Conservation (phyloP, 2,888 invertebrate genomes). For the Schizotus pectinicornis region DNA sequence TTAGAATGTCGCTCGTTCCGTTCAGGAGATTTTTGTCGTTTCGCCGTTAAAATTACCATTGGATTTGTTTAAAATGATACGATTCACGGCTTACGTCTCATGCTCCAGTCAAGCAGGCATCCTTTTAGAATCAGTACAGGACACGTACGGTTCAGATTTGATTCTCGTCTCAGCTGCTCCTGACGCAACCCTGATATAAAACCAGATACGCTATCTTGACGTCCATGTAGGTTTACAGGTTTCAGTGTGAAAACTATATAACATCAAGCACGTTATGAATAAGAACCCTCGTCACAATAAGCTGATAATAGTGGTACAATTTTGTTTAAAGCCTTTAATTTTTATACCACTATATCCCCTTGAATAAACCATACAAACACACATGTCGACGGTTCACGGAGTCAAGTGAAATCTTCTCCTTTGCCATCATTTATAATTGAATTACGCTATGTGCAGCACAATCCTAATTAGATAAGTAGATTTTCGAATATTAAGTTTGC, state of each 20-base stretch:
- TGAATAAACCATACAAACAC: not conserved
- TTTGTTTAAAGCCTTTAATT: not conserved
- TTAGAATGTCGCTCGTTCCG: not conserved
- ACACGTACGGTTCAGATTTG: constrained; percentile 32
- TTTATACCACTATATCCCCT: not conserved
- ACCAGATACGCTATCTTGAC: constrained; percentile 33
- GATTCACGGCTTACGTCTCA: constrained; percentile 10
- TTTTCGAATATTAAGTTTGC: constrained; percentile 22
- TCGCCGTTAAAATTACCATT: not conserved
- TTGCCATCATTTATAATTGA: constrained; percentile 4
- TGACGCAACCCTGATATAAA: constrained; percentile 29
- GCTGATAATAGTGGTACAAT: not conserved
- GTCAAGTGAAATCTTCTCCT: not conserved
- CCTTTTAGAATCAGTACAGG: constrained; percentile 29
- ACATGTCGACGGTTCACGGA: not conserved
- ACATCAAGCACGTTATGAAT: constrained; percentile 7
- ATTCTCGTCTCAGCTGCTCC: constrained; percentile 31
- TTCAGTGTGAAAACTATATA: constrained; percentile 27
- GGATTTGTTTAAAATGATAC: constrained; percentile 5
- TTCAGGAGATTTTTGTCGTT: constrained; percentile 10
- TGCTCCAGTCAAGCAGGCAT: constrained; percentile 12
- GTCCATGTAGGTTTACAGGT: constrained; percentile 28
- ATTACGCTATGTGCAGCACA: constrained; percentile 20
- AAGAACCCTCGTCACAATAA: not conserved
- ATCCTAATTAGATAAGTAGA: constrained; percentile 25